Percentiles rank a stretch among this genome's conserved stretches.
phyloP scores from a whole-genome alignment of 2,888 invertebrate species.

The Sphaeridia pumilis region DNA sequence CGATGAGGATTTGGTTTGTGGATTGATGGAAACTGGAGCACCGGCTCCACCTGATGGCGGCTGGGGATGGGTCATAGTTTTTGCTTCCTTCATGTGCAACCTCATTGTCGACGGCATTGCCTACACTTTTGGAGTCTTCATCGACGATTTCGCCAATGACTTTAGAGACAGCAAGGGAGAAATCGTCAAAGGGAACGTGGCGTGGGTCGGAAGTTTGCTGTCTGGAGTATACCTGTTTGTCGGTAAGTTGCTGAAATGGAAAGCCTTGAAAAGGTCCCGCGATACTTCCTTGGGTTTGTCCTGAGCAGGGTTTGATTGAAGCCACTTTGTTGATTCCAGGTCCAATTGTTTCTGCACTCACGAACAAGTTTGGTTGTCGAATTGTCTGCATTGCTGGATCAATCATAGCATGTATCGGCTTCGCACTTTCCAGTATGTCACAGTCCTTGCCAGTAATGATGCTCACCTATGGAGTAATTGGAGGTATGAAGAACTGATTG shows the following conservation, averaged over 20 bases:
- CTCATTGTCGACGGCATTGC: constrained; percentile 96
- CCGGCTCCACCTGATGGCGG: constrained; percentile 48
- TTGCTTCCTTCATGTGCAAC: constrained; percentile 94
- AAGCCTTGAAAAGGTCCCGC: background rate
- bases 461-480: constrained; percentile 82
- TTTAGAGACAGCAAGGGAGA: constrained; percentile 76
- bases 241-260: constrained; percentile 48
- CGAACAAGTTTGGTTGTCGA: constrained; percentile 91
- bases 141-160: constrained; percentile 62
- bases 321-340: constrained; percentile 45
- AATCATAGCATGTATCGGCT: constrained; percentile 68
- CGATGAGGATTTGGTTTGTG: constrained; percentile 29
- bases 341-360: constrained; percentile 86
- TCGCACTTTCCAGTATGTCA: constrained; percentile 77
- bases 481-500: constrained; percentile 53
- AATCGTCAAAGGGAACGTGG: constrained; percentile 48
- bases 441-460: constrained; percentile 77
- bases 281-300: background rate
- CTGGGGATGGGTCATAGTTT: constrained; percentile 65
- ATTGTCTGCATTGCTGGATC: constrained; percentile 87
- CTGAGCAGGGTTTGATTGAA: background rate
- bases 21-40: constrained; percentile 32
- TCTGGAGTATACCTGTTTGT: constrained; percentile 92
- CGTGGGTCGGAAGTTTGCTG: constrained; percentile 73
- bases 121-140: constrained; percentile 94